These are phyloP conservation scores for Tethea ocularis DNA, from an alignment of 2,888 invertebrate genomes.

Conservation along the genomic window DNA sequence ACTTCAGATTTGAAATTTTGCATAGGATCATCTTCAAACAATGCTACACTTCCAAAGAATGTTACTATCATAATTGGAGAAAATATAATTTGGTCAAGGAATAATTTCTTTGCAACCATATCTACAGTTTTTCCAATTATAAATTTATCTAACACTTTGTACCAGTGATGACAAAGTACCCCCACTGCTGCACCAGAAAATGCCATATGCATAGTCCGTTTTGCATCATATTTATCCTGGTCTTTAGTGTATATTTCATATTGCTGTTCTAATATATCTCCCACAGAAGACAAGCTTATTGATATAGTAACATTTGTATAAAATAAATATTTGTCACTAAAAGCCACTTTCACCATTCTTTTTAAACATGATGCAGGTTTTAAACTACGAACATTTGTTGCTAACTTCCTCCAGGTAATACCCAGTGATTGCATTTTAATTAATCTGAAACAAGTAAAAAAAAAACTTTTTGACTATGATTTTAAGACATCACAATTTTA, in stretches of 20 bases:
- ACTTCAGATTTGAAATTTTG: constrained; percentile 88
- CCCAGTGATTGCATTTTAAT: constrained; percentile 58
- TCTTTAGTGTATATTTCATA: constrained; percentile 88
- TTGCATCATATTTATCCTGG: constrained; percentile 83
- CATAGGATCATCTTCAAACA: constrained; percentile 87
- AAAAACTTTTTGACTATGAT: background rate
- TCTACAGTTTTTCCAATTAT: constrained; percentile 88
- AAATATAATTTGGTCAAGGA: constrained; percentile 93
- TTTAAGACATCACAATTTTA: no score
- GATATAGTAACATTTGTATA: constrained; percentile 93
- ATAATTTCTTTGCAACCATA: constrained; percentile 90
- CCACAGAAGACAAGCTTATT: constrained; percentile 88
- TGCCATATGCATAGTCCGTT: constrained; percentile 90
- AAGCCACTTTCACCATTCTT: constrained; percentile 72
- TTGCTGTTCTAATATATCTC: constrained; percentile 92
- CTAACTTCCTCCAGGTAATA: constrained; percentile 62
- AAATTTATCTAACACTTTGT: constrained; percentile 89
- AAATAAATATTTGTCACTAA: constrained; percentile 88
- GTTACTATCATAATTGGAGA: constrained; percentile 92
- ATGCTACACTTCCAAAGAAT: constrained; percentile 91
- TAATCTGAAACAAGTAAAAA: constrained; percentile 47
- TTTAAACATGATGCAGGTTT: constrained; percentile 42
- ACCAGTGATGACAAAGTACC: constrained; percentile 94
- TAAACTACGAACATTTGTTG: constrained; percentile 49
- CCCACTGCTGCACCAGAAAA: constrained; percentile 92